Conservation (phyloP, 2,888 invertebrate genomes). For the Nemoura dubitans region DNA sequence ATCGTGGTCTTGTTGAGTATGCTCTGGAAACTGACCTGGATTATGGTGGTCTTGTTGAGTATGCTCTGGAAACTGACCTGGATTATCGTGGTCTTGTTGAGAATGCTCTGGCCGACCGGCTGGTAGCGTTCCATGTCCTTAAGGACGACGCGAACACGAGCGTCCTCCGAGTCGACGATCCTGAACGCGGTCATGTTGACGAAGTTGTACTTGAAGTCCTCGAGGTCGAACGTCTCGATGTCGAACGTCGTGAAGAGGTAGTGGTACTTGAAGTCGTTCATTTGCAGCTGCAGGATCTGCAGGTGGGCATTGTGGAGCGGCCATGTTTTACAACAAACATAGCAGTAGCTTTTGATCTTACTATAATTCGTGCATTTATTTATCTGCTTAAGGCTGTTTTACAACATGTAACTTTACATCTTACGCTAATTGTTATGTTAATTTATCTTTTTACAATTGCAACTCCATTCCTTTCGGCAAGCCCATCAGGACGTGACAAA, state of each 20-base stretch:
- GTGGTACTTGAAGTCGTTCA: conserved; percentile 87
- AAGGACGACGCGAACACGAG: conserved; percentile 72
- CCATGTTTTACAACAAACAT: too few species aligned
- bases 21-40: conserved; percentile 64
- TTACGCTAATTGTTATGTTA: too few species aligned
- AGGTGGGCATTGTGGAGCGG: too few species aligned
- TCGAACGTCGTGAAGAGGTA: conserved; percentile 81
- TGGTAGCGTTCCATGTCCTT: conserved; percentile 76
- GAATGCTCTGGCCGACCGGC: conserved; percentile 62
- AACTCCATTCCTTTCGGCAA: too few species aligned
- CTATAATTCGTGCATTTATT: too few species aligned
- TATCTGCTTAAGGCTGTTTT: too few species aligned
- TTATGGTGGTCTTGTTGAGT: conserved; percentile 62
- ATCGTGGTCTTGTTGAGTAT: too few species aligned
- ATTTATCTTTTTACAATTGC: too few species aligned
- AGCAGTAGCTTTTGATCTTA: too few species aligned
- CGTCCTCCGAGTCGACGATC: conserved; percentile 74
- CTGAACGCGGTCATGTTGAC: conserved; percentile 81
- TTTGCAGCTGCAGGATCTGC: conserved; percentile 81
- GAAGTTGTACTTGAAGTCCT: conserved; percentile 79
- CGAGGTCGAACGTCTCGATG: conserved; percentile 73
- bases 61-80: conserved; percentile 62
- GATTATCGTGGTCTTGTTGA: conserved; percentile 63
- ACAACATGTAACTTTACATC: too few species aligned
- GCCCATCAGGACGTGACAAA: too few species aligned